phyloP scores from a whole-genome alignment of 2,113 vertebrate genomes.

The Gnathonemus echidnorhynchus region DNA sequence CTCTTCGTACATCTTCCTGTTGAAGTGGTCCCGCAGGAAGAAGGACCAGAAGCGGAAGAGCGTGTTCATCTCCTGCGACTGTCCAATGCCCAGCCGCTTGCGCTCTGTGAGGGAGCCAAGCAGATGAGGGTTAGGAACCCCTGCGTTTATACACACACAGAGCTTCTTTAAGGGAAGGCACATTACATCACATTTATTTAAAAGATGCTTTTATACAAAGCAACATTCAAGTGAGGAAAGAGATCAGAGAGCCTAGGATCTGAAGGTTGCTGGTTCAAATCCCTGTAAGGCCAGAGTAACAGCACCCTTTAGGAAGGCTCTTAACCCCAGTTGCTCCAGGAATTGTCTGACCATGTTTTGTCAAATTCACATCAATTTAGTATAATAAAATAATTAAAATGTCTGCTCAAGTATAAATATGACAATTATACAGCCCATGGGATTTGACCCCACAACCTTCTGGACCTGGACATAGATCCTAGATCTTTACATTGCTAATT shows the following conservation, averaged over 20 bases:
- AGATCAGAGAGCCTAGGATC: neutral
- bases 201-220: neutral
- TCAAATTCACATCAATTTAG: neutral
- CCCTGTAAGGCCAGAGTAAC: neutral
- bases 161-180: neutral
- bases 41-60: slow-evolving; percentile 99
- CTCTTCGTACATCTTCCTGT: slow-evolving; percentile 98
- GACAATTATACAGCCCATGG: neutral
- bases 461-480: neutral
- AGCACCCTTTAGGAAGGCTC: neutral
- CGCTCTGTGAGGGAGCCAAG: slow-evolving; percentile 64
- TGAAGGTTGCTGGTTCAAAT: neutral
- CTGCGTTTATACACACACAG: neutral
- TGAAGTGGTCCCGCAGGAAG: slow-evolving; percentile 97
- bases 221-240: neutral
- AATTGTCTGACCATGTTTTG: neutral
- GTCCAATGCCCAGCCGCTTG: slow-evolving; percentile 92
- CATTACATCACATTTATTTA: neutral
- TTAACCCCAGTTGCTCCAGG: neutral
- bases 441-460: neutral
- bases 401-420: neutral
- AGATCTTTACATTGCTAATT: neutral
- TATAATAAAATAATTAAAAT: neutral
- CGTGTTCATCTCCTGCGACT: slow-evolving; percentile 99
- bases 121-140: neutral